Evolutionary conservation across 2,797 vertebrate genomes (phyloP).

Genomic region (Oreochromis grahami): DNA sequence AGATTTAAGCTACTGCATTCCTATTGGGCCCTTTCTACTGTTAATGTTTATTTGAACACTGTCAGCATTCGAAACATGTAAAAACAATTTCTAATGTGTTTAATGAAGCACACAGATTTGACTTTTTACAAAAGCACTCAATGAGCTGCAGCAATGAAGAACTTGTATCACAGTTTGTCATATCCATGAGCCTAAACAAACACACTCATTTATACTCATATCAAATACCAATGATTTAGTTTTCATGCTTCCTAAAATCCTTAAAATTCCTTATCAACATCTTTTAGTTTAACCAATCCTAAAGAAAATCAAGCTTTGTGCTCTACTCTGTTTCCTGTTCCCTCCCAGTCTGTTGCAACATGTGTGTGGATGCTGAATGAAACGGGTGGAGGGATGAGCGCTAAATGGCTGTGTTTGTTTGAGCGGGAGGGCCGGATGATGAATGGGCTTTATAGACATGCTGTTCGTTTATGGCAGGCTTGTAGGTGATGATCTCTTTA

Average conservation of each 20-base stretch:
- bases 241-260: not conserved
- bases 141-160: not conserved
- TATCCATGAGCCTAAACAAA: accelerated
- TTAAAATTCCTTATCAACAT: accelerated
- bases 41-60: not conserved
- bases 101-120: accelerated
- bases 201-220: not conserved
- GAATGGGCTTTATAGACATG: not conserved
- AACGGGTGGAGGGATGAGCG: not conserved
- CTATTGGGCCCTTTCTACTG: accelerated
- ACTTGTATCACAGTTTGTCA: not conserved
- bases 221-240: accelerated
- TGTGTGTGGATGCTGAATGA: not conserved
- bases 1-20: not conserved
- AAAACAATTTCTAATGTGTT: not conserved
- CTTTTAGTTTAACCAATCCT: not conserved
- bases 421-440: not conserved
- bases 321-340: not conserved
- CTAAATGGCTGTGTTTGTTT: not conserved
- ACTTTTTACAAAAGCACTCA: not conserved
- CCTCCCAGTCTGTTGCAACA: accelerated
- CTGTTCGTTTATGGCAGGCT: not conserved
- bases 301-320: not conserved
- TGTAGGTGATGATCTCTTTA: not conserved
- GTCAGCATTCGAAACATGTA: not conserved